These are phyloP conservation scores for Philaenus spumarius DNA, from an alignment of 1,140 invertebrate species.

Conservation along the genomic window DNA sequence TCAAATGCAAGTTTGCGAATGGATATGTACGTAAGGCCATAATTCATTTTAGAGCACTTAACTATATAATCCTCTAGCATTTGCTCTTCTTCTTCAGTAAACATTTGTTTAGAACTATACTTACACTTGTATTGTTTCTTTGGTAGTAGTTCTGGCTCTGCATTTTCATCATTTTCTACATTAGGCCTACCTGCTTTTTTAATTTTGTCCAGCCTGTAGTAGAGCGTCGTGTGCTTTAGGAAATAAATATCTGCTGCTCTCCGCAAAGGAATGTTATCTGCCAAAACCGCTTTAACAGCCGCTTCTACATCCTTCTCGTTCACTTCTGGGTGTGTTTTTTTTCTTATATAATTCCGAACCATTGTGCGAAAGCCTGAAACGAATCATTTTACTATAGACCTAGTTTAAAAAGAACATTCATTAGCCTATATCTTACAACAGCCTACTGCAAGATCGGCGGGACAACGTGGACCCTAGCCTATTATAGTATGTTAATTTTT, in stretches of 20 bases:
- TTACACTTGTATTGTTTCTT: constrained; percentile 6
- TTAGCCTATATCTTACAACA: neutral
- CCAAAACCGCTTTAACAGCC: neutral
- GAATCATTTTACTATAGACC: neutral
- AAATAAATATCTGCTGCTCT: neutral
- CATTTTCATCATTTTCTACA: neutral
- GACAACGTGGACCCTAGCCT: neutral
- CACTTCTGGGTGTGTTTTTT: neutral
- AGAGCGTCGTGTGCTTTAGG: neutral
- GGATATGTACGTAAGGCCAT: constrained; percentile 4
- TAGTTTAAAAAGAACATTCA: neutral
- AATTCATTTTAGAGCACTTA: constrained; percentile 5
- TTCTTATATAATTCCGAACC: neutral
- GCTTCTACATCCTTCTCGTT: constrained; percentile 1
- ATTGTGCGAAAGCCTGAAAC: neutral
- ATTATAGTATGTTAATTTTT: neutral
- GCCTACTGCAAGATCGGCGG: neutral
- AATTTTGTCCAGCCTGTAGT: neutral
- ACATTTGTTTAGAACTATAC: constrained; percentile 5
- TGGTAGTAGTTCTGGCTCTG: neutral
- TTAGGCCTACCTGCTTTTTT: neutral
- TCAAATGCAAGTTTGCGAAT: constrained; percentile 4
- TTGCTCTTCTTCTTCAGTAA: constrained; percentile 7
- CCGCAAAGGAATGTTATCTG: neutral
- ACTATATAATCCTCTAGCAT: neutral